Base-by-base conservation (phyloP, 2,797 vertebrate species). In the Micromesistius poutassou region DNA sequence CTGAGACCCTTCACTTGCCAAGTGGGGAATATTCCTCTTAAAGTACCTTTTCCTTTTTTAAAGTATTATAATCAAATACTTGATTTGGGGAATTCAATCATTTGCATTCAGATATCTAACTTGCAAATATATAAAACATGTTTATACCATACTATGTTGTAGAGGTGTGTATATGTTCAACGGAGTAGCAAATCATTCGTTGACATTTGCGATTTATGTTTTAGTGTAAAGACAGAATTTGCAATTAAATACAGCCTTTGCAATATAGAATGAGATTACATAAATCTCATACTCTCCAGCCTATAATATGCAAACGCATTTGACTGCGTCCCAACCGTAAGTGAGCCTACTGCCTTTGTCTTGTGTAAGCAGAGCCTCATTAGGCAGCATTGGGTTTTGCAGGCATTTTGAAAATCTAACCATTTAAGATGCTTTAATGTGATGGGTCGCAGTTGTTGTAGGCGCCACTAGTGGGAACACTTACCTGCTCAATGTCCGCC, bases 361-460 rank as follows among this genome's bases (percentile, higher is more conserved):
- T 62, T 25, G 25, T 9, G 55, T n/a, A 62, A 25, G 55, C 55
- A 62, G 22, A 22, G 55, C 55, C 55, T 62, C 50, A n/a, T 62
- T 7, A 62, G 55, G 55, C 55, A 25, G 55, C 6, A 3, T 19
- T 62, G 55, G 22, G 8, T 62, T 62, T 25, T 25, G 16, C 55
- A n/a, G 55, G 55, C 55, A 62, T 62, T 62, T 62, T 62, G 55
- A 62, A 62, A 62, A 62, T 62, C 22, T 22, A 62, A 62, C 55
- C 55, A 62, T 62, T n/a, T 62, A 62, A 62, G 22, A 62, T 62
- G 55, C 5, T 10, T 62, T 25, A 62, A 25, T 62, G 5, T 62
- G 55, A 62, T 62, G 6, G 55, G 4, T 25, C n/a, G 6, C 55
- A 62, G 6, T 25, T 22, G 46, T 55, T n/a, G 55, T 25, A 25